A percentile compares a stretch with the other conserved stretches of the same genome.
Evolutionary conservation across 1,140 invertebrate species (phyloP).

Genomic region (Acromyrmex heyeri): DNA sequence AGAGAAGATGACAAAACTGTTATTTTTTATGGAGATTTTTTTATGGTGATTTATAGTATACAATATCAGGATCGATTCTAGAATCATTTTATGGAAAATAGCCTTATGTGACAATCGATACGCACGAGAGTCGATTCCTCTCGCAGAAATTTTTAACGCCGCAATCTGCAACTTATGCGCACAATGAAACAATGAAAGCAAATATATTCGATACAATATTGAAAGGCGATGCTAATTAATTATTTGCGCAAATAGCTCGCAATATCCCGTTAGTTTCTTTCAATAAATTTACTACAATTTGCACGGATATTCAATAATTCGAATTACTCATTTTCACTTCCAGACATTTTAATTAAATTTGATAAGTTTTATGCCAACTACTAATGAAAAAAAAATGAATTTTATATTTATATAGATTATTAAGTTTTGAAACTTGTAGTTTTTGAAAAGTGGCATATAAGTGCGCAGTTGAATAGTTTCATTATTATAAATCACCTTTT

Average conservation of each 20-base stretch:
- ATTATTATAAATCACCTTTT: slow-evolving; percentile 28
- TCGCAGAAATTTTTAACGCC: slow-evolving; percentile 1
- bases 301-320: background rate
- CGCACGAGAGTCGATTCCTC: background rate
- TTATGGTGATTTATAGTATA: slow-evolving; percentile 49
- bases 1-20: slow-evolving; percentile 25
- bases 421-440: background rate
- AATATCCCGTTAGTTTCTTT: background rate
- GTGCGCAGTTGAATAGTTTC: background rate
- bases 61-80: slow-evolving; percentile 53
- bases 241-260: background rate
- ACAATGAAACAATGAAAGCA: background rate
- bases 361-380: background rate
- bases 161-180: background rate
- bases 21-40: slow-evolving; percentile 38
- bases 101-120: slow-evolving; percentile 24
- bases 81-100: slow-evolving; percentile 55
- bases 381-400: background rate
- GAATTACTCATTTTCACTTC: background rate
- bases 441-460: background rate
- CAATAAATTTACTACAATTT: slow-evolving; percentile 16
- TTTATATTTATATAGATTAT: background rate
- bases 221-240: slow-evolving; percentile 26
- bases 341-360: background rate
- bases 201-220: background rate